These are phyloP conservation scores for Dione vanillae DNA, from an alignment of 2,888 invertebrate genomes.

Conservation along the genomic window DNA sequence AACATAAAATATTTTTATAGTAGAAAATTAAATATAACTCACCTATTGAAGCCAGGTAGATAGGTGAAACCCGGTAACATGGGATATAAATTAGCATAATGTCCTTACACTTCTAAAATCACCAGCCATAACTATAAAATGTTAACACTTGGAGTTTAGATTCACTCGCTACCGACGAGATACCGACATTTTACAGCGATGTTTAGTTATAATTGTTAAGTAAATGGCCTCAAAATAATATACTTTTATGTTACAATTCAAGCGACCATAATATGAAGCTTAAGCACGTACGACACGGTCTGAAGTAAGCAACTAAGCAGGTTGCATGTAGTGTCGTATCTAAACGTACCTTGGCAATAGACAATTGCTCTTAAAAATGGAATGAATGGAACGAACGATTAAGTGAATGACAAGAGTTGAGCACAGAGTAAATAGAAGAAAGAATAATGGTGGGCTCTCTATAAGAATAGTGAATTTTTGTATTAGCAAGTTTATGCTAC, in stretches of 20 bases:
- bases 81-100: constrained; percentile 77
- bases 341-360: constrained; percentile 13
- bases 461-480: too few species aligned
- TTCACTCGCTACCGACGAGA: constrained; percentile 51
- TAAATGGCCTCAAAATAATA: constrained; percentile 56
- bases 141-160: constrained; percentile 55
- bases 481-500: too few species aligned
- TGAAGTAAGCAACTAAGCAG: constrained; percentile 41
- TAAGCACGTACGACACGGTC: constrained; percentile 34
- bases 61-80: constrained; percentile 80
- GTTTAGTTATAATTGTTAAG: constrained; percentile 64
- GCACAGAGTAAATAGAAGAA: background rate
- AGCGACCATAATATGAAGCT: constrained; percentile 26
- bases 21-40: constrained; percentile 61
- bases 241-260: constrained; percentile 47
- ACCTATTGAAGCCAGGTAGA: constrained; percentile 78
- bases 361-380: background rate
- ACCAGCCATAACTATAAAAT: constrained; percentile 67
- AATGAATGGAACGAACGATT: constrained; percentile 16
- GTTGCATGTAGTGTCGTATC: constrained; percentile 13
- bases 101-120: constrained; percentile 70
- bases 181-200: constrained; percentile 59
- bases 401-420: background rate
- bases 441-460: too few species aligned
- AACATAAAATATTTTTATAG: constrained; percentile 30